A percentile compares a stretch with the other conserved stretches of the same genome.
These are phyloP conservation scores for Conus betulinus DNA, from an alignment of 1,140 invertebrate genomes.

Conservation along the genomic window DNA sequence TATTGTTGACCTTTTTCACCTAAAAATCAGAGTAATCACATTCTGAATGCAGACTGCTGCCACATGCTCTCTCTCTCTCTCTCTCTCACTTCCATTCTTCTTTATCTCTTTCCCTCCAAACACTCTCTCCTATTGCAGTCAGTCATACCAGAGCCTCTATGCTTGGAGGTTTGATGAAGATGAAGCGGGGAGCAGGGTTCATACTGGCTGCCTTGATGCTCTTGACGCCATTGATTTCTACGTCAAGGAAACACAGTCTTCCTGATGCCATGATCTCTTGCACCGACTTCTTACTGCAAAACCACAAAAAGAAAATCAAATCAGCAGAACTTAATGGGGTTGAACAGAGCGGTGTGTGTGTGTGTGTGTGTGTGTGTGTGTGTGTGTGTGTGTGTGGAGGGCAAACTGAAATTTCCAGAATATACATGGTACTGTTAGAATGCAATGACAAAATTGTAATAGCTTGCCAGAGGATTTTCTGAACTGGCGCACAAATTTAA, in stretches of 20 bases:
- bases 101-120: background rate
- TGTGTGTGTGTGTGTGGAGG: background rate
- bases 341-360: too few species aligned
- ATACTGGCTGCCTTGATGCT: slow-evolving; percentile 90
- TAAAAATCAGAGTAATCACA: too few species aligned
- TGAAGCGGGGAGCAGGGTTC: slow-evolving; percentile 89
- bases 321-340: slow-evolving; percentile 28
- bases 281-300: slow-evolving; percentile 88
- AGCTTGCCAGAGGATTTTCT: too few species aligned
- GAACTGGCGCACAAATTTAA: too few species aligned
- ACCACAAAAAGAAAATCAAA: slow-evolving; percentile 22
- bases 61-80: too few species aligned
- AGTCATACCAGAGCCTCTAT: slow-evolving; percentile 80
- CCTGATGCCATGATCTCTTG: slow-evolving; percentile 86
- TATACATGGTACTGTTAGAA: background rate
- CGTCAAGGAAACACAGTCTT: slow-evolving; percentile 95
- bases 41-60: too few species aligned
- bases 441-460: background rate
- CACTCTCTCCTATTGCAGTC: background rate
- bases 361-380: too few species aligned
- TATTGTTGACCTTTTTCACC: too few species aligned
- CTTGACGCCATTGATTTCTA: slow-evolving; percentile 97
- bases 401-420: background rate
- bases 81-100: background rate
- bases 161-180: slow-evolving; percentile 96